Evolutionary conservation across 1,140 invertebrate species (phyloP).

Genomic region (Drosophila murphyi): DNA sequence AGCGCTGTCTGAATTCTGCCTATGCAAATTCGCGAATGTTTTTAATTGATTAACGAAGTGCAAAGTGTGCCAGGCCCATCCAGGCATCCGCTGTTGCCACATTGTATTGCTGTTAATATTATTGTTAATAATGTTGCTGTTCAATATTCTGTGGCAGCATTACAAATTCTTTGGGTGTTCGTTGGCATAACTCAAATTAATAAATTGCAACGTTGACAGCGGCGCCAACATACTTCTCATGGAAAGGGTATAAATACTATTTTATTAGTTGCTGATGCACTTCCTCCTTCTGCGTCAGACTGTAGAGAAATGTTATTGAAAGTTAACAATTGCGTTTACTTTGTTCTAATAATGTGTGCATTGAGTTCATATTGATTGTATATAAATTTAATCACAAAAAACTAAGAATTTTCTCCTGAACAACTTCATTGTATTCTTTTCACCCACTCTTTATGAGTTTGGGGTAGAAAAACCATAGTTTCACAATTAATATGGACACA

Average conservation of each 20-base stretch:
- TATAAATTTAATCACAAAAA: too few species aligned
- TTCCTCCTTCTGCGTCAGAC: too few species aligned
- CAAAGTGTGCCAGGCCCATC: slow-evolving; percentile 49
- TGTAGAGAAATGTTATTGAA: too few species aligned
- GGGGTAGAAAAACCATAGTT: too few species aligned
- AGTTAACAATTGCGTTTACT: too few species aligned
- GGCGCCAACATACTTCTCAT: background rate
- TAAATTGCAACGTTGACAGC: slow-evolving; percentile 4
- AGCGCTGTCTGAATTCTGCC: slow-evolving; percentile 47
- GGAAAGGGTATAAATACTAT: background rate
- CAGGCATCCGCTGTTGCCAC: background rate
- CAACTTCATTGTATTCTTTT: too few species aligned
- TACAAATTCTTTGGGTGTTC: slow-evolving; percentile 9
- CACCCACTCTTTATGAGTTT: too few species aligned
- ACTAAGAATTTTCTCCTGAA: too few species aligned
- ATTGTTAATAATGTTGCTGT: slow-evolving; percentile 9
- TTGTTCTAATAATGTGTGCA: too few species aligned
- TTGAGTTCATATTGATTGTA: too few species aligned
- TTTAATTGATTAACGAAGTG: slow-evolving; percentile 68
- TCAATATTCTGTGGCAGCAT: slow-evolving; percentile 30
- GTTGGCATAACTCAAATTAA: slow-evolving; percentile 19
- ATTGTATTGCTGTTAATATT: slow-evolving; percentile 9
- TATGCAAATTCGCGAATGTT: slow-evolving; percentile 69
- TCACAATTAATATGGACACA: too few species aligned
- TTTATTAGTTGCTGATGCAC: too few species aligned